Evolutionary conservation across 2,113 vertebrate species (phyloP).

Genomic region (Lycaon pictus): DNA sequence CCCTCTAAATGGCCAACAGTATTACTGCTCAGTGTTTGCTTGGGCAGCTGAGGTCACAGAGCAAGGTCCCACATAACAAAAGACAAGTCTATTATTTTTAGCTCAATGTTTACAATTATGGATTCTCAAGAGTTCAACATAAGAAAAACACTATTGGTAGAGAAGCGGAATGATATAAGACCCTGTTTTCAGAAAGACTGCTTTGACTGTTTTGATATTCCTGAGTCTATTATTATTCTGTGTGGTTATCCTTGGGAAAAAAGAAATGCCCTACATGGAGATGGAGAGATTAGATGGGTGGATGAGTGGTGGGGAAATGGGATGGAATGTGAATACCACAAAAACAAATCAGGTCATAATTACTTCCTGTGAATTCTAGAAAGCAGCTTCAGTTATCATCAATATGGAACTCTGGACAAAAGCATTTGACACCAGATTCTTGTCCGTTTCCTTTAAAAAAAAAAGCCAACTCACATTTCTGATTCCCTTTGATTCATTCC

Average conservation of each 20-base stretch:
- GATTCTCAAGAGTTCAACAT: background rate
- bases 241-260: background rate
- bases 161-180: background rate
- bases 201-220: background rate
- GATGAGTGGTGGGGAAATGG: background rate
- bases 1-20: background rate
- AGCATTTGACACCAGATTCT: slow-evolving; percentile 15
- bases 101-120: slow-evolving; percentile 36
- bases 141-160: slow-evolving; percentile 43
- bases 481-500: slow-evolving; percentile 44
- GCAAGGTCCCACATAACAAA: background rate
- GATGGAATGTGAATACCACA: background rate
- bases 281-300: background rate
- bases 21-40: slow-evolving; percentile 28
- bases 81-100: slow-evolving; percentile 56
- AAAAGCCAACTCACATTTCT: slow-evolving; percentile 37
- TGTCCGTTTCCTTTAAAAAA: background rate
- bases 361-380: slow-evolving; percentile 45
- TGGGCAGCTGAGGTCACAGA: slow-evolving; percentile 17
- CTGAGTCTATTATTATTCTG: background rate
- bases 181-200: background rate
- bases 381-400: slow-evolving; percentile 19
- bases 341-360: slow-evolving; percentile 60
- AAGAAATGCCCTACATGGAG: background rate
- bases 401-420: background rate